phyloP scores from a whole-genome alignment of 2,888 invertebrate species.

The Torymus auratus region DNA sequence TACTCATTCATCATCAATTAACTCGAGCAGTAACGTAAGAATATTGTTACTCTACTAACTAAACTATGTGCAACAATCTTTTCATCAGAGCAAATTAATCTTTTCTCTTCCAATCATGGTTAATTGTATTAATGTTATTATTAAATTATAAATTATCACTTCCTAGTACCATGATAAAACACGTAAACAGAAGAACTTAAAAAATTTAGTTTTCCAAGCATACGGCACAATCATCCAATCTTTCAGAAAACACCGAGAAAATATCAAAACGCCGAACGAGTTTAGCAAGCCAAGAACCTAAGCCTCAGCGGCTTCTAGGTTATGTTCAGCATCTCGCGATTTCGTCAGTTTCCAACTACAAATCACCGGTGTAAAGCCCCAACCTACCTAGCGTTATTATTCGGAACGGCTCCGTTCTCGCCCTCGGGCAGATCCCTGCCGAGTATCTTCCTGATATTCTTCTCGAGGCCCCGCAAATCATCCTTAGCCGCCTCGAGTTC shows the following conservation, averaged over 20 bases:
- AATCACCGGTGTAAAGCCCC: not conserved
- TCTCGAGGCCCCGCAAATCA: constrained; percentile 72
- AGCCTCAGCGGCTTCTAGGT: not conserved
- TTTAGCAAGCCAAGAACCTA: not conserved
- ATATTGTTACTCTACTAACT: too few relatives aligned
- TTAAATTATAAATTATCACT: too few relatives aligned
- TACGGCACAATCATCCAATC: too few relatives aligned
- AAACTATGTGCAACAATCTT: too few relatives aligned
- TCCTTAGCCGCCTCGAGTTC: constrained; percentile 74
- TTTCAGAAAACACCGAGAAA: not conserved
- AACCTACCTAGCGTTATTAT: constrained; percentile 64
- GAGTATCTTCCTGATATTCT: constrained; percentile 74
- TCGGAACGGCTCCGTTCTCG: constrained; percentile 70
- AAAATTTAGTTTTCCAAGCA: too few relatives aligned
- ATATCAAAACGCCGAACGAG: not conserved
- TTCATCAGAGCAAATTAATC: too few relatives aligned
- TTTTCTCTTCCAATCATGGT: too few relatives aligned
- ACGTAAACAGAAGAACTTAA: too few relatives aligned
- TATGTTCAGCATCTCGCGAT: not conserved
- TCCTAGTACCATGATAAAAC: too few relatives aligned
- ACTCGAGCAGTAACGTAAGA: too few relatives aligned
- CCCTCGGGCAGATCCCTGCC: constrained; percentile 75
- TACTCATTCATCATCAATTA: too few relatives aligned
- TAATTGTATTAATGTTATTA: too few relatives aligned
- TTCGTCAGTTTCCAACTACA: not conserved